Percentiles rank a stretch among this genome's conserved stretches.
Evolutionary conservation across 30 jellyfish, hydroid and myxozoan genomes (phyloP).

Genomic region (Nemopilema nomurai): DNA sequence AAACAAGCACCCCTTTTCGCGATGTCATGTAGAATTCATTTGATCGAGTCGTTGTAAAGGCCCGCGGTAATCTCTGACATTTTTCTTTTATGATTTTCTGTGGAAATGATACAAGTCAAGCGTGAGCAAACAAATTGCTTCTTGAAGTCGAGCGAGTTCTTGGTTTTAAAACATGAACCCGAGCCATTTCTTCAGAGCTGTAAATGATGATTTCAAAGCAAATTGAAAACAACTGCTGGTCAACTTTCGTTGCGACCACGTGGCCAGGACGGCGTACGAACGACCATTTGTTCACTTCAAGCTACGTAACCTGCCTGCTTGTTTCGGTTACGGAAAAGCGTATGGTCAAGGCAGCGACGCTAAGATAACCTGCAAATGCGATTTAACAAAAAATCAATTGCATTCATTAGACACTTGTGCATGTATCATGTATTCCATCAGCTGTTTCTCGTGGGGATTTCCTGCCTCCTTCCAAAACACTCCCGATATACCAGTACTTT

Average conservation of each 20-base stretch:
- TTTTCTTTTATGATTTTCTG: not conserved
- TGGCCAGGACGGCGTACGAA: constrained; percentile 12
- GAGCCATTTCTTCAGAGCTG: not conserved
- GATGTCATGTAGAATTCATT: not conserved
- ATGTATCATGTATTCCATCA: not conserved
- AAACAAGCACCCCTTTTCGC: not conserved
- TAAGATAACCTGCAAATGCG: constrained; percentile 2
- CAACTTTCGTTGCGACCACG: constrained; percentile 22
- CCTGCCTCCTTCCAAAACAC: not conserved
- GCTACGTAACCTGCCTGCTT: constrained; percentile 28
- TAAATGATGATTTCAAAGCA: not conserved
- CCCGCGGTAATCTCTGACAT: not conserved
- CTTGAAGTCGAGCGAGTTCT: not conserved
- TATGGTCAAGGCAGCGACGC: not conserved
- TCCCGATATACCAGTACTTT: not conserved
- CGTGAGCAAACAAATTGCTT: not conserved
- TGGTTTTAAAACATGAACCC: not conserved
- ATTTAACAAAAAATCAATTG: not conserved
- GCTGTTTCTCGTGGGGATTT: not conserved
- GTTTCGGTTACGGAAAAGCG: not conserved
- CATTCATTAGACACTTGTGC: not conserved
- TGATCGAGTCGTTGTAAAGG: not conserved
- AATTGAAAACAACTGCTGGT: not conserved
- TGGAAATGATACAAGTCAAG: not conserved
- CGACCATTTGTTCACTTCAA: constrained; percentile 34